A percentile compares a stretch with the other conserved stretches of the same genome.
These are phyloP conservation scores for Drosophila atroscutellata DNA, from an alignment of 2,888 invertebrate genomes.

Conservation along the genomic window DNA sequence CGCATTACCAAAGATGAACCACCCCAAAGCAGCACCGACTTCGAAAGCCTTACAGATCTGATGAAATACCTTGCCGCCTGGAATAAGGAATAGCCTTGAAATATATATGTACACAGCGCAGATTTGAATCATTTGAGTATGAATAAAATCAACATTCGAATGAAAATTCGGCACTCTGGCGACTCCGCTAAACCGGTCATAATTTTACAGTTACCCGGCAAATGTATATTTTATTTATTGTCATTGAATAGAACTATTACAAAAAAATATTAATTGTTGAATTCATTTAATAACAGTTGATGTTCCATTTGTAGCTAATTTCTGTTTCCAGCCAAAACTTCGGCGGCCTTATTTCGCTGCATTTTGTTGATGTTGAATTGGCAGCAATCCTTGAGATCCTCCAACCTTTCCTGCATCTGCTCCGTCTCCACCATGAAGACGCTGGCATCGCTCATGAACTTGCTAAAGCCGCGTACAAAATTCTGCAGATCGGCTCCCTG, in stretches of 20 bases:
- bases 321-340: constrained; percentile 39
- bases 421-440: constrained; percentile 65
- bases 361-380: constrained; percentile 30
- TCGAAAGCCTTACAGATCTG: constrained; percentile 93
- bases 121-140: background rate
- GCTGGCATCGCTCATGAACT: constrained; percentile 65
- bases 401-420: constrained; percentile 58
- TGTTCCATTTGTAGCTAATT: background rate
- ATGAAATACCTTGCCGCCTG: constrained; percentile 90
- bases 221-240: background rate
- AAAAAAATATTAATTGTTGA: constrained; percentile 1
- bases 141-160: background rate
- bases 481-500: constrained; percentile 65
- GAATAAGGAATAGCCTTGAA: constrained; percentile 78
- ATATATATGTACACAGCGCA: background rate
- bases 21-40: constrained; percentile 93
- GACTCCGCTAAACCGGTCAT: background rate
- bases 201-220: background rate
- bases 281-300: background rate
- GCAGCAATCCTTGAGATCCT: constrained; percentile 57
- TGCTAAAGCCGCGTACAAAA: constrained; percentile 67
- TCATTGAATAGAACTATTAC: background rate
- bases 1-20: constrained; percentile 91
- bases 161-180: background rate
- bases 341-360: constrained; percentile 31